Base-by-base conservation (phyloP, 2,888 invertebrate genomes). In the Mesoligia furuncula region DNA sequence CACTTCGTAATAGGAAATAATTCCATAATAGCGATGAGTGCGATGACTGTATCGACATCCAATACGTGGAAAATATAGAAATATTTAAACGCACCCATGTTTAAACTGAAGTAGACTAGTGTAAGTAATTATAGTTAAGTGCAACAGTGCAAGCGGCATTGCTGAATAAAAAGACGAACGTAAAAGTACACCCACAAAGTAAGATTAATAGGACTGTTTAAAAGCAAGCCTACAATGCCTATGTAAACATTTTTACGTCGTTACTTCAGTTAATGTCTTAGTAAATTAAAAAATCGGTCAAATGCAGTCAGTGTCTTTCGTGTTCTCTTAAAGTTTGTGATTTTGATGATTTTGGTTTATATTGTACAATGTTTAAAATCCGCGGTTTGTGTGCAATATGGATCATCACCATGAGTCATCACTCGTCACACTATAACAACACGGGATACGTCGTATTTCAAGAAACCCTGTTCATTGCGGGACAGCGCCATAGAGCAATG, bases 21-120 rank as follows among this genome's bases (percentile, higher is more conserved):
- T 87, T 77, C 45, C 68, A 54, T 86, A 83, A 78, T 83, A 78
- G 74, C 67, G 11, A 31, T 61, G n/a, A n/a, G n/a, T n/a, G n/a
- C n/a, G n/a, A n/a, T n/a, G n/a, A n/a, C n/a, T n/a, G 57, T 71
- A 79, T 80, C 77, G 77, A 76, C 51, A n/a, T 67, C 36, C 5
- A 64, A 65, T 84, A 85, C 78, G 27, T 62, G 48, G 83, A 67
- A 84, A 57, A 71, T 65, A 51, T 84, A 31, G 70, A 70, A 62
- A 75, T 82, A 80, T 75, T 67, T 51, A 59, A 84, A 57, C 57
- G 36, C 36, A 15, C 20, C n/a, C 62, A 42, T 62, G 59, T 84
- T 69, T 69, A 17, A 72, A 83, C 31, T 48, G 54, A 61, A 70
- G 64, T 61, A 78, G 31, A 83, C 57, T 48, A 31, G 31, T 72